Evolutionary conservation across 2,888 invertebrate genomes (phyloP).

Genomic region (Arctia plantaginis): DNA sequence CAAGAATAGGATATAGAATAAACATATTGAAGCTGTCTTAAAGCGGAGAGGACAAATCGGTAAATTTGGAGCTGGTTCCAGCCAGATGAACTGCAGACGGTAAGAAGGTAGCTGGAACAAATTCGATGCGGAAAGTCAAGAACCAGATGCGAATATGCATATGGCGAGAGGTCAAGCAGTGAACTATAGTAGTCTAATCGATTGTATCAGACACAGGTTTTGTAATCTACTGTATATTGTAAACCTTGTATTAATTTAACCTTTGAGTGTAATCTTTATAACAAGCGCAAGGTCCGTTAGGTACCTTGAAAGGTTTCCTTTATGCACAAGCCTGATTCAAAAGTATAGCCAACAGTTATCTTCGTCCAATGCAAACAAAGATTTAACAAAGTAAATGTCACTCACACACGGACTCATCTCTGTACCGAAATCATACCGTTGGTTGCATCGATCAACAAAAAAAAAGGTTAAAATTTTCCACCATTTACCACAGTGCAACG

Average conservation of each 20-base stretch:
- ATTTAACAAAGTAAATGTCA: slow-evolving; percentile 11
- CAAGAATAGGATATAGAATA: too few species aligned
- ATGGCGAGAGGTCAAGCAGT: too few species aligned
- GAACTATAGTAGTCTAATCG: too few species aligned
- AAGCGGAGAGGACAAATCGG: too few species aligned
- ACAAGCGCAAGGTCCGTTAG: too few species aligned
- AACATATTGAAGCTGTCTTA: too few species aligned
- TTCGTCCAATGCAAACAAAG: background rate
- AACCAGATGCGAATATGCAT: too few species aligned
- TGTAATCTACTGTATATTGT: background rate
- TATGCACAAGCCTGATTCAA: background rate
- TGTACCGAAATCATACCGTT: slow-evolving; percentile 32
- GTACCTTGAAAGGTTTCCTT: background rate
- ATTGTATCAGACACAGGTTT: background rate
- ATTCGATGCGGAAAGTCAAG: too few species aligned
- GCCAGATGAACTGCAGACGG: too few species aligned
- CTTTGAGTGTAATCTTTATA: too few species aligned
- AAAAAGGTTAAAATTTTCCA: slow-evolving; percentile 31
- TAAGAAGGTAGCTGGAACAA: too few species aligned
- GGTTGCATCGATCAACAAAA: slow-evolving; percentile 33
- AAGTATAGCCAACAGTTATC: background rate
- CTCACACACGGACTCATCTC: slow-evolving; percentile 24
- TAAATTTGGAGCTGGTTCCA: too few species aligned
- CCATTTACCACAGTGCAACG: slow-evolving; percentile 49
- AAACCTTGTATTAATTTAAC: background rate